phyloP scores from a whole-genome alignment of 1,140 invertebrate species.

The Diabrotica undecimpunctata region DNA sequence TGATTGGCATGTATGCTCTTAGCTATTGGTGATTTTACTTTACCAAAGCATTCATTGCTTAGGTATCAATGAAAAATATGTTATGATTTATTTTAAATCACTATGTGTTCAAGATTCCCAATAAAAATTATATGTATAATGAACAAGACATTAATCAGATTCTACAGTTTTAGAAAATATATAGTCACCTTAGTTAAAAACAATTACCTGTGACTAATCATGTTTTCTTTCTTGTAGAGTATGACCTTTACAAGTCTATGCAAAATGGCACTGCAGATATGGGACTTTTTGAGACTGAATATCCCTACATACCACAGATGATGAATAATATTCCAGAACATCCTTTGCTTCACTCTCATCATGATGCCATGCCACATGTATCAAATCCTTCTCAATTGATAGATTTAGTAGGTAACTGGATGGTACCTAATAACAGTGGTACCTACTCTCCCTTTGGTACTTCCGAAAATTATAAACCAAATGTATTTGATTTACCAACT shows the following conservation, averaged over 20 bases:
- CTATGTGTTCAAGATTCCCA: no score
- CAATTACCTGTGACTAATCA: neutral
- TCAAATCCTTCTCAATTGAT: conserved; percentile 52
- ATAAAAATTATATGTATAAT: no score
- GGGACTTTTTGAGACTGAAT: conserved; percentile 25
- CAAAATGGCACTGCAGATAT: conserved; percentile 24
- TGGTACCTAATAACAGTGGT: conserved; percentile 71
- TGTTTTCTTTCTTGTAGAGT: conserved; percentile 11
- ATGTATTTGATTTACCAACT: conserved; percentile 33
- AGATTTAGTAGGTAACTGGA: conserved; percentile 77
- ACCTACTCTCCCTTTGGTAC: conserved; percentile 77
- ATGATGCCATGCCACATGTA: conserved; percentile 20
- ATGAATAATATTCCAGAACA: conserved; percentile 18
- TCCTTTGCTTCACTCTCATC: conserved; percentile 16
- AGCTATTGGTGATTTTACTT: no score
- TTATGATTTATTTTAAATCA: no score
- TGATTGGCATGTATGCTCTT: no score
- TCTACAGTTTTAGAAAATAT: no score
- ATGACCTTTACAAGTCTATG: conserved; percentile 26
- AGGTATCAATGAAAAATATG: no score
- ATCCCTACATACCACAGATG: conserved; percentile 11
- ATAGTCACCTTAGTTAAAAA: neutral
- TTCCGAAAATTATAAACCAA: conserved; percentile 39
- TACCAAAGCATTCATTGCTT: no score
- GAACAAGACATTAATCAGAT: no score